Conservation (phyloP, 35 echinoderm and acorn worm genomes). For the Eucidaris tribuloides region DNA sequence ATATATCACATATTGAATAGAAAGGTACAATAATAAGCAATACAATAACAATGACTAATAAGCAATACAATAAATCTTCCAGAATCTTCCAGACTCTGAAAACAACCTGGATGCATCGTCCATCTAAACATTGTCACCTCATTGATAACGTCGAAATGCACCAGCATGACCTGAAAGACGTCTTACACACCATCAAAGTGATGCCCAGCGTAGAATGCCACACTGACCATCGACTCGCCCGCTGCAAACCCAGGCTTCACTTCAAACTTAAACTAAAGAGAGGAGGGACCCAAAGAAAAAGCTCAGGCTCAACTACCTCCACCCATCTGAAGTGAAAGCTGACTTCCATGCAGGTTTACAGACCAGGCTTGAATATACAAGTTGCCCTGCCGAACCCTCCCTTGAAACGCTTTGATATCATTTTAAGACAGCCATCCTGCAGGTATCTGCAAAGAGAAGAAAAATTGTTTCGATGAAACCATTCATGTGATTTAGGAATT, state of each 20-base stretch:
- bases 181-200: slow-evolving; percentile 23
- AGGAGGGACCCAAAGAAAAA: neutral
- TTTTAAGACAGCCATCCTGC: slow-evolving; percentile 18
- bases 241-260: neutral
- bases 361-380: too few species aligned
- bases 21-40: too few species aligned
- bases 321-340: too few species aligned
- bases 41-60: too few species aligned
- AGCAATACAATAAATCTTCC: too few species aligned
- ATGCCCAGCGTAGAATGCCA: slow-evolving; percentile 31
- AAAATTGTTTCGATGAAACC: slow-evolving; percentile 56
- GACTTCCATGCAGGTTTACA: too few species aligned
- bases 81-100: too few species aligned
- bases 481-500: slow-evolving; percentile 27
- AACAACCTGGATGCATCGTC: slow-evolving; percentile 44
- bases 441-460: slow-evolving; percentile 44
- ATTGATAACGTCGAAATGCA: slow-evolving; percentile 38
- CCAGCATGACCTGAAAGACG: neutral
- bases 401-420: slow-evolving; percentile 16
- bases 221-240: slow-evolving; percentile 12
- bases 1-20: too few species aligned
- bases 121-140: slow-evolving; percentile 48
- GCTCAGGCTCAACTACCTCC: neutral
- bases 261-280: neutral
- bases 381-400: too few species aligned